phyloP scores from a whole-genome alignment of 2,797 vertebrate species.

The Enteromius afrohamiltoni region DNA sequence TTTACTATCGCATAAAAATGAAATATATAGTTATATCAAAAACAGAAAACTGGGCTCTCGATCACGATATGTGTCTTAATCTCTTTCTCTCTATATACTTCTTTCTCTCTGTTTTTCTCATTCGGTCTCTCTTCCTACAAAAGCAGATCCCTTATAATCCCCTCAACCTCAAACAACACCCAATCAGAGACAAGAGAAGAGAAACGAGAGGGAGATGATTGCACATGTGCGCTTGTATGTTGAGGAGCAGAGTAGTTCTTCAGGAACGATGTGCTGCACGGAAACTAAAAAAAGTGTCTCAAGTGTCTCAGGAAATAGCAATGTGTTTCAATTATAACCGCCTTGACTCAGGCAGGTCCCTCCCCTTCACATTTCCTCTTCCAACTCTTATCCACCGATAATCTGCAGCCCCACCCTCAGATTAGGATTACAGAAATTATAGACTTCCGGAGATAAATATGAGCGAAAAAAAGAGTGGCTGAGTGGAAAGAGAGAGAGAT shows the following conservation, averaged over 20 bases:
- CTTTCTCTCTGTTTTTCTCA: constrained; percentile 63
- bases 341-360: constrained; percentile 7
- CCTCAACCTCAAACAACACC: constrained; percentile 51
- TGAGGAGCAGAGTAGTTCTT: neutral
- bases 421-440: constrained; percentile 85
- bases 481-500: constrained; percentile 14
- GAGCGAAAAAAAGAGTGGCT: constrained; percentile 29
- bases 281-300: constrained; percentile 13
- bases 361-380: constrained; percentile 13
- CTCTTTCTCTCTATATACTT: constrained; percentile 54
- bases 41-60: neutral
- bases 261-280: neutral
- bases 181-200: constrained; percentile 43
- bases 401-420: constrained; percentile 70
- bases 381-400: constrained; percentile 45
- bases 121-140: constrained; percentile 57
- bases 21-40: neutral
- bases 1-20: neutral
- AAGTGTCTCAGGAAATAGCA: neutral
- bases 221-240: neutral
- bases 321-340: neutral
- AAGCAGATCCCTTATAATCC: constrained; percentile 64
- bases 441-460: constrained; percentile 82
- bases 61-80: constrained; percentile 20
- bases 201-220: neutral